phyloP scores from a whole-genome alignment of 2,113 vertebrate species.

The Seriola quinqueradiata region DNA sequence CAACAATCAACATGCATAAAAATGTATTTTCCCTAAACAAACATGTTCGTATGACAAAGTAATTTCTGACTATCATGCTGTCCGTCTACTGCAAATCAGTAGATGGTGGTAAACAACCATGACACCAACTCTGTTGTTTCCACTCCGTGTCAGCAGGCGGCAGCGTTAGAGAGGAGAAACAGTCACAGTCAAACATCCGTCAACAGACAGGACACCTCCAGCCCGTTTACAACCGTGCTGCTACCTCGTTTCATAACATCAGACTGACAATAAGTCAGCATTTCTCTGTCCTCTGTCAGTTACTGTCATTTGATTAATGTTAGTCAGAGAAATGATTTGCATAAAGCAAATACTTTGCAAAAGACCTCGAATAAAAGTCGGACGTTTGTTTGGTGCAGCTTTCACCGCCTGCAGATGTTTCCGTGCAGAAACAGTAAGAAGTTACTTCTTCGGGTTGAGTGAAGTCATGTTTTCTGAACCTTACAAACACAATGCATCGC shows the following conservation, averaged over 20 bases:
- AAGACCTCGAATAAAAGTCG: background rate
- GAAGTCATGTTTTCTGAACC: background rate
- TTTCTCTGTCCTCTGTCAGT: no score
- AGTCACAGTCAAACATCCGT: background rate
- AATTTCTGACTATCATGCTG: background rate
- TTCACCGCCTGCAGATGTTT: conserved; percentile 52
- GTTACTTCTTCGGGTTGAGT: background rate
- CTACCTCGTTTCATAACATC: conserved; percentile 7
- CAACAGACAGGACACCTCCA: background rate
- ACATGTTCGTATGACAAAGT: no score
- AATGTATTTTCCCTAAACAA: no score
- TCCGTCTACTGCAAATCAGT: background rate
- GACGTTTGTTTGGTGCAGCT: background rate
- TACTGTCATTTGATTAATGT: no score
- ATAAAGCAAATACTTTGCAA: background rate
- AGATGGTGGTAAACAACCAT: conserved; percentile 2
- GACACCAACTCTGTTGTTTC: background rate
- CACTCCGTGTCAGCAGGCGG: conserved; percentile 59
- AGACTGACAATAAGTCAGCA: rapidly evolving
- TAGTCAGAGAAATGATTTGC: conserved; percentile 20
- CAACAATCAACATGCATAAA: no score
- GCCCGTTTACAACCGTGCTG: no score
- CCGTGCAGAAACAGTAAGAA: conserved; percentile 68
- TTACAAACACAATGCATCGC: background rate
- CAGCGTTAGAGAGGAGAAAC: conserved; percentile 18